Evolutionary conservation across 2,888 invertebrate species (phyloP).

Genomic region (Pristionchus mayeri): DNA sequence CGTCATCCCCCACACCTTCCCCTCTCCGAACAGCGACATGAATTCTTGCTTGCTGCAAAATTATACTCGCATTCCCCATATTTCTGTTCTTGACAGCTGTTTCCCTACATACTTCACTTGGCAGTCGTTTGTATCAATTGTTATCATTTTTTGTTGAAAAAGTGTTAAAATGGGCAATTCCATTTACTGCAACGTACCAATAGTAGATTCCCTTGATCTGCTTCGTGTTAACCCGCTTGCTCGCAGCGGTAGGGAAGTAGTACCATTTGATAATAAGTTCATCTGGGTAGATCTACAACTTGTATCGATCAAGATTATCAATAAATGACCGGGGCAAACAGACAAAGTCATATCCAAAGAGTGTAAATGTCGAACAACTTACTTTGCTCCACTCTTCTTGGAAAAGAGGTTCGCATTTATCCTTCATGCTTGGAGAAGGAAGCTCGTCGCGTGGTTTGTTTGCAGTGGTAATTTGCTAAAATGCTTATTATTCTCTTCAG

Average conservation of each 20-base stretch:
- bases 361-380: neutral
- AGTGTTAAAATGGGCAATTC: neutral
- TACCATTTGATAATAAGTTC: conserved; percentile 17
- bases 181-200: neutral
- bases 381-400: neutral
- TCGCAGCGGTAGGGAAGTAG: conserved; percentile 49
- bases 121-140: no score
- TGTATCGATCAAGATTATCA: no score
- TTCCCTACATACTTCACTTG: neutral
- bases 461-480: no score
- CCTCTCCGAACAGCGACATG: neutral
- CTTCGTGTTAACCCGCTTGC: conserved; percentile 12
- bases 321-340: no score
- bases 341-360: neutral
- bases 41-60: neutral
- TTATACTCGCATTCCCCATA: neutral
- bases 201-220: no score
- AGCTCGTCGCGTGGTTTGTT: neutral
- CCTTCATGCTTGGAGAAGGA: neutral
- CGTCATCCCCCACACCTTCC: conserved; percentile 54
- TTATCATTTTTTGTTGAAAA: no score
- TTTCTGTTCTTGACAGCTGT: neutral
- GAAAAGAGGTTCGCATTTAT: neutral
- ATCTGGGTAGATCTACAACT: neutral
- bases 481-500: no score